Evolutionary conservation across 2,113 vertebrate genomes (phyloP).

Genomic region (Stercorarius parasiticus): DNA sequence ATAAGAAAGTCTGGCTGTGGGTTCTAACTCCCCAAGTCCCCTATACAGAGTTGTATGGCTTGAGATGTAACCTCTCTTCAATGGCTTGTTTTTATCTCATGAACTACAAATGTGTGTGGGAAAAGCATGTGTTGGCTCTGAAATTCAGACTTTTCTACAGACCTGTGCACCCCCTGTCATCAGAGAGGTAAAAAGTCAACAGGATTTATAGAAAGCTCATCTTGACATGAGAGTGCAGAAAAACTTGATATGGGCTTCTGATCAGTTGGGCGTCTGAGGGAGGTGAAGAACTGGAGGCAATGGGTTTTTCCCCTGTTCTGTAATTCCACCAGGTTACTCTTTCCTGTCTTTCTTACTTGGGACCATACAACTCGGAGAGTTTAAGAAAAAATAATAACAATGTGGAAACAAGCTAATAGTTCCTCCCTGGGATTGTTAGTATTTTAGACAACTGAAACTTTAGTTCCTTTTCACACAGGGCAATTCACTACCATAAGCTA

Average conservation of each 20-base stretch:
- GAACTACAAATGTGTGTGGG: neutral
- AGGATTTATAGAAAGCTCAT: neutral
- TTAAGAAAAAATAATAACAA: neutral
- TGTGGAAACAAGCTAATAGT: neutral
- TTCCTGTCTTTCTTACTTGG: neutral
- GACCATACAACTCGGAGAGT: neutral
- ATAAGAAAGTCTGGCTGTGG: neutral
- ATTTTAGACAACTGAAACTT: neutral
- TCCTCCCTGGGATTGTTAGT: neutral
- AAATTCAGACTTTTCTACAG: neutral
- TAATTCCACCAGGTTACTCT: neutral
- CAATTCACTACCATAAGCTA: neutral
- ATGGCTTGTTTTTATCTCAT: neutral
- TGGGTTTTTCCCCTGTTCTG: rapidly evolving
- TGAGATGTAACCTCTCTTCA: neutral
- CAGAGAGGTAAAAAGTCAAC: neutral
- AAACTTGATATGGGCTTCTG: rapidly evolving
- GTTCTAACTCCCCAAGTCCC: neutral
- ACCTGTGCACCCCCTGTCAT: neutral
- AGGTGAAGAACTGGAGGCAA: neutral
- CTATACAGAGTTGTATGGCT: rapidly evolving
- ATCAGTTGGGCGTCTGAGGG: rapidly evolving
- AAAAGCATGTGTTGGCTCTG: neutral
- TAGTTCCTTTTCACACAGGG: neutral
- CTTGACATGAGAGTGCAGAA: neutral